A percentile compares a stretch with the other conserved stretches of the same genome.
These are phyloP conservation scores for Kuschelorhynchus macadamiae DNA, from an alignment of 2,888 invertebrate species.

Conservation along the genomic window DNA sequence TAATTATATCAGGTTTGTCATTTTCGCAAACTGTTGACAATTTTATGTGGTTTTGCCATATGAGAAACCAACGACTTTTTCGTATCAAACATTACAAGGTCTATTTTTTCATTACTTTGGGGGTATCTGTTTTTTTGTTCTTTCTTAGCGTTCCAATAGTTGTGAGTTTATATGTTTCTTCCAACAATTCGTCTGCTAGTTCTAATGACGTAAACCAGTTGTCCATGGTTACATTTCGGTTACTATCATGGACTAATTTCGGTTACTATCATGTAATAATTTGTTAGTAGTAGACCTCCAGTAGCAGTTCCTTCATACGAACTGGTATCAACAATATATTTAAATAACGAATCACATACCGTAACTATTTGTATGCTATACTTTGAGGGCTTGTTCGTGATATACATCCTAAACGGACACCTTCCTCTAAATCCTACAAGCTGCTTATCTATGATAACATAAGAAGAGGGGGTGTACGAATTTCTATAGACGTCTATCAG, in stretches of 20 bases:
- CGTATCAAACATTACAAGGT: constrained; percentile 21
- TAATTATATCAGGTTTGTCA: constrained; percentile 26
- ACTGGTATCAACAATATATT: no score
- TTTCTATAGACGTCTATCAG: no score
- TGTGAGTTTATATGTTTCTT: constrained; percentile 59
- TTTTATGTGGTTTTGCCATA: constrained; percentile 54
- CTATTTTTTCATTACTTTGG: constrained; percentile 51
- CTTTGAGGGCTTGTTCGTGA: no score
- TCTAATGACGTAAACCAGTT: constrained; percentile 63
- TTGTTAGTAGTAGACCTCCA: no score
- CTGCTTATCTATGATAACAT: no score
- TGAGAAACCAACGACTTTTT: constrained; percentile 52
- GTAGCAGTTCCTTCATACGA: no score
- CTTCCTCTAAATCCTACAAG: no score
- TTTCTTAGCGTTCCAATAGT: constrained; percentile 58
- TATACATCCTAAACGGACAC: no score
- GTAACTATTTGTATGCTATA: no score
- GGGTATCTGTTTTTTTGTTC: constrained; percentile 60
- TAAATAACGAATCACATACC: no score
- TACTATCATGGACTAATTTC: constrained; percentile 53
- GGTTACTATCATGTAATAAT: no score
- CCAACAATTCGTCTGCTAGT: constrained; percentile 56
- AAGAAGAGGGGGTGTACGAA: no score
- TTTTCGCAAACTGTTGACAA: constrained; percentile 43
- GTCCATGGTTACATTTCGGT: constrained; percentile 53